These are phyloP conservation scores for Stictonetta naevosa DNA, from an alignment of 2,113 vertebrate species.

Conservation along the genomic window DNA sequence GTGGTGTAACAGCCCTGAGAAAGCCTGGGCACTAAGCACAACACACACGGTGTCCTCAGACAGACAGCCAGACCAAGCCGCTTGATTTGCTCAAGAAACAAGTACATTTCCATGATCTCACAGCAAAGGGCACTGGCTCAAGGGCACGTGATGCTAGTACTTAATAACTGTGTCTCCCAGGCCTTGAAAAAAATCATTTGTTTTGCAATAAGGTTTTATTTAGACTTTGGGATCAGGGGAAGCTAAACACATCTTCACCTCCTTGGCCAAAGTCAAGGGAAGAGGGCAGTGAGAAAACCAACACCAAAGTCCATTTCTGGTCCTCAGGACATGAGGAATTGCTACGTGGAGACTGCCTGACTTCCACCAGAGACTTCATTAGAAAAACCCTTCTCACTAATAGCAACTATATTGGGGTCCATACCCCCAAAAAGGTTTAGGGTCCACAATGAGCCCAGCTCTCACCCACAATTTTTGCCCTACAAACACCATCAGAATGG, in stretches of 20 bases:
- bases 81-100: slow-evolving; percentile 7
- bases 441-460: neutral
- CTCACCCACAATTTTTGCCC: neutral
- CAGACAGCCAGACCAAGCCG: accelerated
- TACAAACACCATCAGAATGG: neutral
- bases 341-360: neutral
- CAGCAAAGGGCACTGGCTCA: neutral
- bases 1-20: neutral
- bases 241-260: neutral
- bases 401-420: neutral
- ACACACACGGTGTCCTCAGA: neutral
- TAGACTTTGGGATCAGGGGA: neutral
- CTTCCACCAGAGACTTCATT: neutral
- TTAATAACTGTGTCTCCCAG: neutral
- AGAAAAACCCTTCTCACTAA: neutral
- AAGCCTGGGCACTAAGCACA: neutral
- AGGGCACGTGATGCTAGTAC: slow-evolving; percentile 2
- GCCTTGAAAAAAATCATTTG: slow-evolving; percentile 11
- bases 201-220: slow-evolving; percentile 42
- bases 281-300: neutral
- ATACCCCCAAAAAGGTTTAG: neutral
- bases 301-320: neutral
- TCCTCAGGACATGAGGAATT: neutral
- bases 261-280: neutral
- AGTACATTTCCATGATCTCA: slow-evolving; percentile 27